These are phyloP conservation scores for Meteorus cinctellus DNA, from an alignment of 2,888 invertebrate genomes.

Conservation along the genomic window DNA sequence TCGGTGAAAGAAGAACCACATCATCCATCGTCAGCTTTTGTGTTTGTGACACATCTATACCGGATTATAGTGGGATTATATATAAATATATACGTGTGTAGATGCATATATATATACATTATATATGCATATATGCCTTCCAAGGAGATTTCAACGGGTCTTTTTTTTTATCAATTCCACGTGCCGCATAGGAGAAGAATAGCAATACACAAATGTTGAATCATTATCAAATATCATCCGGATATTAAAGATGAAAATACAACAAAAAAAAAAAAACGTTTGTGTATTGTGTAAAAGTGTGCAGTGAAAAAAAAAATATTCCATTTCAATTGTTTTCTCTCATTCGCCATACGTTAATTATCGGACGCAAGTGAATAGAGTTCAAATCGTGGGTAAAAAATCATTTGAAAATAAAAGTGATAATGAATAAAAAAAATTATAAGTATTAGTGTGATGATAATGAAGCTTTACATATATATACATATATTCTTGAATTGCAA, in stretches of 20 bases:
- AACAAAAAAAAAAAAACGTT: background rate
- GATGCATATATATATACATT: too few species aligned
- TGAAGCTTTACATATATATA: background rate
- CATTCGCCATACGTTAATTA: too few species aligned
- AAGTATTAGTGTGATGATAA: background rate
- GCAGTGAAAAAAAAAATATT: background rate
- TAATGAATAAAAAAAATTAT: background rate
- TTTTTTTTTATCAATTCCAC: background rate
- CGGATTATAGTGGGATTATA: constrained; percentile 8
- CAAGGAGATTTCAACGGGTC: constrained; percentile 19
- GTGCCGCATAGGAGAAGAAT: background rate
- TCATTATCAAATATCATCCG: background rate
- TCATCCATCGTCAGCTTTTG: background rate
- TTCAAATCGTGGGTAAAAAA: too few species aligned
- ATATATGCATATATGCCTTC: background rate
- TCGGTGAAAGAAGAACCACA: background rate
- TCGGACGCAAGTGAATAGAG: background rate
- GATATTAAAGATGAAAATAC: background rate
- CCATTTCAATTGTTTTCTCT: background rate
- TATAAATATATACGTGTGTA: background rate
- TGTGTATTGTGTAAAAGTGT: background rate
- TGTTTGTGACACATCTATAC: constrained; percentile 7
- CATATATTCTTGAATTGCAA: background rate
- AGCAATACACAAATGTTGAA: background rate
- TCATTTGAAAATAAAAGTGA: background rate